These are phyloP conservation scores for Bombus waltoni DNA, from an alignment of 1,140 invertebrate species.

Conservation along the genomic window DNA sequence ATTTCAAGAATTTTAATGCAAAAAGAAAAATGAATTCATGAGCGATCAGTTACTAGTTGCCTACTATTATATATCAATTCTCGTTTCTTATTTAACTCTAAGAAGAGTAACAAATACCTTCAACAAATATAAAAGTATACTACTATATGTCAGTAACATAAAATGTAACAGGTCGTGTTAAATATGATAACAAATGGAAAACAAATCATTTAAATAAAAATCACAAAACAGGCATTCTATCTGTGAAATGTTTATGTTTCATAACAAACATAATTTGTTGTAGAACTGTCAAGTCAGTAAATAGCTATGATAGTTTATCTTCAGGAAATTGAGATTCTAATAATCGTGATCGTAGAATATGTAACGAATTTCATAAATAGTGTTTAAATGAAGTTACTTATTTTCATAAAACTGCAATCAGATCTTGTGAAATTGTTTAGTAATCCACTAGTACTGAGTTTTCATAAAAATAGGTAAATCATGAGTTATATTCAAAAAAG, in stretches of 20 bases:
- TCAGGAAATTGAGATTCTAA: slow-evolving; percentile 56
- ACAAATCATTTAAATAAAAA: slow-evolving; percentile 62
- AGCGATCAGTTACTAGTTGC: slow-evolving; percentile 31
- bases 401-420: slow-evolving; percentile 42
- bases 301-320: slow-evolving; percentile 53
- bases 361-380: slow-evolving; percentile 57
- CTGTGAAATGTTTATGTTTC: slow-evolving; percentile 32
- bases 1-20: slow-evolving; percentile 24
- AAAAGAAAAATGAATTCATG: slow-evolving; percentile 24
- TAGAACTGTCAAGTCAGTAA: slow-evolving; percentile 42
- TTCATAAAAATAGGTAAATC: slow-evolving; percentile 53
- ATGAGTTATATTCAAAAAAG: slow-evolving; percentile 31
- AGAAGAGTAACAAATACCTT: slow-evolving; percentile 54
- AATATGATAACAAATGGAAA: slow-evolving; percentile 66
- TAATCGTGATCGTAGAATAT: slow-evolving; percentile 56
- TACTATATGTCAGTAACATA: slow-evolving; percentile 63
- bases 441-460: slow-evolving; percentile 37
- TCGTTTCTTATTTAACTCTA: slow-evolving; percentile 33
- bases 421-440: slow-evolving; percentile 50
- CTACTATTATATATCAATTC: slow-evolving; percentile 40
- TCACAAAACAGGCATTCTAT: slow-evolving; percentile 55
- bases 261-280: slow-evolving; percentile 39
- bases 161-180: slow-evolving; percentile 64
- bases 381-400: slow-evolving; percentile 50
- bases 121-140: slow-evolving; percentile 66